These are phyloP conservation scores for Melanerpes aurifrons DNA, from an alignment of 2,113 vertebrate species.

Conservation along the genomic window DNA sequence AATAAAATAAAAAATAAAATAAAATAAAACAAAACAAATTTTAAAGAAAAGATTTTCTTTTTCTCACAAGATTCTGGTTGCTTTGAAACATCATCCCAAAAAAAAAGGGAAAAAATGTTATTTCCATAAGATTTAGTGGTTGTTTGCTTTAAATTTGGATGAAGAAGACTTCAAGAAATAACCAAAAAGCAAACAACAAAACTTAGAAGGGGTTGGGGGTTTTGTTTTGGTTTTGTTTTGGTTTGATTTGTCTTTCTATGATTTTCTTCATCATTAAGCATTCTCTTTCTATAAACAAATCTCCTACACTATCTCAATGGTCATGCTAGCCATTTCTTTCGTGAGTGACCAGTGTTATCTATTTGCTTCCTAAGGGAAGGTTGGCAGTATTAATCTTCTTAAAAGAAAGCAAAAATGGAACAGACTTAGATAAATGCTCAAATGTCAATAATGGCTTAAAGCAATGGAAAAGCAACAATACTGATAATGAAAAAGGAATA, in stretches of 20 bases:
- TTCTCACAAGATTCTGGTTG: background rate
- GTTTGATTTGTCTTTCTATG: background rate
- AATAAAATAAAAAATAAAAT: background rate
- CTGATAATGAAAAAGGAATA: background rate
- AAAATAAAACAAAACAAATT: background rate
- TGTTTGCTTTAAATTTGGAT: background rate
- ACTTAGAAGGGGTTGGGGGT: background rate
- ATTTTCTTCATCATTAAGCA: background rate
- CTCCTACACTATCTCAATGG: background rate
- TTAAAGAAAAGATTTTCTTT: accelerated
- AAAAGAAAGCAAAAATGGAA: background rate
- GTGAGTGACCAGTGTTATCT: background rate
- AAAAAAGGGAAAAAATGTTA: background rate
- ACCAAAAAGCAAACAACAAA: background rate
- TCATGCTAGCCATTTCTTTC: background rate
- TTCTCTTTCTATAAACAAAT: background rate
- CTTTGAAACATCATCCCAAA: background rate
- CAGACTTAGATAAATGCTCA: background rate
- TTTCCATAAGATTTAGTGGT: background rate
- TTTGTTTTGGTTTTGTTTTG: background rate
- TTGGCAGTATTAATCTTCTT: background rate
- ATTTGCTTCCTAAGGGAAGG: background rate
- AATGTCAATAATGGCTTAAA: background rate
- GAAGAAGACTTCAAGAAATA: background rate
- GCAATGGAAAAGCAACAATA: background rate